Evolutionary conservation across 2,888 invertebrate species (phyloP).

Genomic region (Meta bourneti): DNA sequence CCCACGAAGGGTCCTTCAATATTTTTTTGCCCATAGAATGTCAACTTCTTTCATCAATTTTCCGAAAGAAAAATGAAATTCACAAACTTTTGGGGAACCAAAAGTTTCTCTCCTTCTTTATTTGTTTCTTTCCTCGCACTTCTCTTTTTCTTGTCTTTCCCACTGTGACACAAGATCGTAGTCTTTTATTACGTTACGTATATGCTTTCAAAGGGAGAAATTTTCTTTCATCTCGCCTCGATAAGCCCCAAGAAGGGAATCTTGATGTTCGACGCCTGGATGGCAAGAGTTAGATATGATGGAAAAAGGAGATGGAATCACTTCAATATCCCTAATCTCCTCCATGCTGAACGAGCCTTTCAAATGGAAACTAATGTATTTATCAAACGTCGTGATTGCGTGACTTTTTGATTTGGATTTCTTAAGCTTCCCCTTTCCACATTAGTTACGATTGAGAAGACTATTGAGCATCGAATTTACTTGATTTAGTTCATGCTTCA

Average conservation of each 20-base stretch:
- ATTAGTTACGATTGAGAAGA: too few species aligned
- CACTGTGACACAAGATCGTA: constrained; percentile 15
- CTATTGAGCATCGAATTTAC: too few species aligned
- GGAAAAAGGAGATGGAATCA: neutral
- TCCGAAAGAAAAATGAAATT: constrained; percentile 32
- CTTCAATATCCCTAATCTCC: neutral
- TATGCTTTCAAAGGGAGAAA: constrained; percentile 16
- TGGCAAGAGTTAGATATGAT: neutral
- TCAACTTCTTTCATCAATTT: constrained; percentile 43
- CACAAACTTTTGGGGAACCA: neutral
- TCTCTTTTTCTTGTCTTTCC: neutral
- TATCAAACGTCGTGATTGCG: neutral
- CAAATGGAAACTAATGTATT: neutral
- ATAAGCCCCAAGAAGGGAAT: neutral
- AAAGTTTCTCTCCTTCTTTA: neutral
- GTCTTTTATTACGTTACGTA: constrained; percentile 27
- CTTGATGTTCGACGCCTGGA: neutral
- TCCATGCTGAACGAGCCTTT: neutral
- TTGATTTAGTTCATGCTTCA: too few species aligned
- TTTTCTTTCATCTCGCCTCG: neutral
- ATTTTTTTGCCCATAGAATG: constrained; percentile 24
- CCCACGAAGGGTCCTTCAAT: constrained; percentile 3
- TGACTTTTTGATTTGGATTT: neutral
- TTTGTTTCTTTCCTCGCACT: neutral
- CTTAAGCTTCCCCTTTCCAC: too few species aligned